Conservation (phyloP, 2,888 invertebrate species). For the Sturmia bella region DNA sequence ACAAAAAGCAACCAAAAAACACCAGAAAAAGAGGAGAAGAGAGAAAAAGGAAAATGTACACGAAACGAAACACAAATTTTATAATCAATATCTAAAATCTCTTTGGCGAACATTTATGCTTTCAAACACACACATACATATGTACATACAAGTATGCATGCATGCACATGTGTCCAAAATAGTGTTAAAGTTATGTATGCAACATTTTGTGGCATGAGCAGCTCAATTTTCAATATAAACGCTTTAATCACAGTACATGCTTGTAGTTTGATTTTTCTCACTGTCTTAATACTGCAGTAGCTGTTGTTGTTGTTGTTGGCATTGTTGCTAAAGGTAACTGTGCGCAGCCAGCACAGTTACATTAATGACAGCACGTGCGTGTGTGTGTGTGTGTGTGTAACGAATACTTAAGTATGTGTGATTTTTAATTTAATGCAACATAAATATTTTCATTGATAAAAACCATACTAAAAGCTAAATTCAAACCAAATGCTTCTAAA, state of each 20-base stretch:
- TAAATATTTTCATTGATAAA: slow-evolving; percentile 67
- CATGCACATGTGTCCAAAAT: no score
- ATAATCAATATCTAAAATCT: slow-evolving; percentile 52
- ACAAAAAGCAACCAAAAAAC: slow-evolving; percentile 20
- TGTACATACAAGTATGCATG: neutral
- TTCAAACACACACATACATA: neutral
- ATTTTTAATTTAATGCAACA: slow-evolving; percentile 43
- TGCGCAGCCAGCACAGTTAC: neutral
- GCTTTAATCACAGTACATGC: slow-evolving; percentile 7
- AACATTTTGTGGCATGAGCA: slow-evolving; percentile 37
- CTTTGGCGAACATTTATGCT: slow-evolving; percentile 8
- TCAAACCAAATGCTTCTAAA: slow-evolving; percentile 40
- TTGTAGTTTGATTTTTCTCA: neutral
- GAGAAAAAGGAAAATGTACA: slow-evolving; percentile 14
- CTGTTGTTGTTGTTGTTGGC: neutral
- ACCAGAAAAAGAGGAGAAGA: slow-evolving; percentile 43
- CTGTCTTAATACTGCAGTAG: neutral
- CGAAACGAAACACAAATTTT: slow-evolving; percentile 37
- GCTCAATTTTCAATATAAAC: slow-evolving; percentile 39
- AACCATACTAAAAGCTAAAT: slow-evolving; percentile 43
- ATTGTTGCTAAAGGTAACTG: slow-evolving; percentile 18
- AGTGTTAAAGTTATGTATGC: slow-evolving; percentile 11
- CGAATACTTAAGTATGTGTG: neutral
- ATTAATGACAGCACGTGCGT: neutral
- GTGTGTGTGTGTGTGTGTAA: neutral